These are phyloP conservation scores for Nannobrachium achirus DNA, from an alignment of 2,113 vertebrate genomes.

Conservation along the genomic window DNA sequence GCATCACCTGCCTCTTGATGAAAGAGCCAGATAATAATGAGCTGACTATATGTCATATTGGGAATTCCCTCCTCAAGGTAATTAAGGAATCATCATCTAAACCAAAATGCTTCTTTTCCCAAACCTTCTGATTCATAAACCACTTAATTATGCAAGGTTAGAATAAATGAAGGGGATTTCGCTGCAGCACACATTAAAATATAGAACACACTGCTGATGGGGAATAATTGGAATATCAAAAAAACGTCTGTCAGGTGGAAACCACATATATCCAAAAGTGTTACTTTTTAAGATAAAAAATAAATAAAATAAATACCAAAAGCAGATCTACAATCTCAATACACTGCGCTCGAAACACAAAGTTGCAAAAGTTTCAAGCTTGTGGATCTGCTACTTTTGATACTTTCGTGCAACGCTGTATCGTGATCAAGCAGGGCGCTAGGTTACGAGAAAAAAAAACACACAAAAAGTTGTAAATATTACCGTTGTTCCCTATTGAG, in stretches of 20 bases:
- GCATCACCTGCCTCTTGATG: too few species aligned
- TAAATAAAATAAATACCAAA: too few species aligned
- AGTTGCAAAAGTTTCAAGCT: too few species aligned
- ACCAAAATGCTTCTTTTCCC: slow-evolving; percentile 33
- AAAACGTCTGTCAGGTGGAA: not conserved
- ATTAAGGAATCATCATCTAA: slow-evolving; percentile 59
- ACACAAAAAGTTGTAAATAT: too few species aligned
- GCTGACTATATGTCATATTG: slow-evolving; percentile 48
- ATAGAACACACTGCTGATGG: slow-evolving; percentile 23
- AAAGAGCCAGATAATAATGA: slow-evolving; percentile 37
- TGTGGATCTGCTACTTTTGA: too few species aligned
- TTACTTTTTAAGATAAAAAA: too few species aligned
- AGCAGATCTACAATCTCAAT: too few species aligned
- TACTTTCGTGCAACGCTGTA: too few species aligned
- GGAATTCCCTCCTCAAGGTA: slow-evolving; percentile 62
- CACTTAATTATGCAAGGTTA: slow-evolving; percentile 34
- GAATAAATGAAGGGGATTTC: slow-evolving; percentile 47
- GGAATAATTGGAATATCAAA: slow-evolving; percentile 51
- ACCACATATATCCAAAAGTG: not conserved
- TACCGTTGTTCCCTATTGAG: too few species aligned
- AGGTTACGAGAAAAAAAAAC: too few species aligned
- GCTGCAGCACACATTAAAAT: slow-evolving; percentile 52
- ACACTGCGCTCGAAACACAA: too few species aligned
- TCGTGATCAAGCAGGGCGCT: too few species aligned
- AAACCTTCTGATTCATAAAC: slow-evolving; percentile 50